Percentiles rank a stretch among this genome's conserved stretches.
These are phyloP conservation scores for Xenops minutus DNA, from an alignment of 2,797 vertebrate species.

Conservation along the genomic window DNA sequence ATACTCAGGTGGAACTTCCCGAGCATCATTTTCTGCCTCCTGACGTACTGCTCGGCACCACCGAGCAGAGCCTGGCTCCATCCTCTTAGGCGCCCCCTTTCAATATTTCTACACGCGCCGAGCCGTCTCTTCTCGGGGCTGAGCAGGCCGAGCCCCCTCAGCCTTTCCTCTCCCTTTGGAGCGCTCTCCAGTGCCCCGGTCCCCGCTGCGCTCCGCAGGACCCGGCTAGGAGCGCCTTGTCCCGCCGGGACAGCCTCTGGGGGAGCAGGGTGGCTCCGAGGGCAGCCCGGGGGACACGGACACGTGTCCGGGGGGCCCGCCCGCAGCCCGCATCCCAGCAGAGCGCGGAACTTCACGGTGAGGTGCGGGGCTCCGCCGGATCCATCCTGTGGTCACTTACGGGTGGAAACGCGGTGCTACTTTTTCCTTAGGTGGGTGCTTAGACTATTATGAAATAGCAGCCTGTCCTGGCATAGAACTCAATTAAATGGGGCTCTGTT, in stretches of 20 bases:
- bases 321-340: neutral
- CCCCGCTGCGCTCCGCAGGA: no score
- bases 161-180: neutral
- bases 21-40: neutral
- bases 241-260: neutral
- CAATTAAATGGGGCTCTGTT: neutral
- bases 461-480: neutral
- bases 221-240: neutral
- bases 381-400: neutral
- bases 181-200: no score
- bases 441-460: fast-evolving
- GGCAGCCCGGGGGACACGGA: no score
- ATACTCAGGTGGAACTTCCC: neutral
- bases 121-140: neutral
- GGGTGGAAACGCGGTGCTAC: neutral
- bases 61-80: neutral
- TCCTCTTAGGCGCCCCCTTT: neutral
- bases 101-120: no score
- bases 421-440: neutral
- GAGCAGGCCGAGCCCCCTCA: neutral
- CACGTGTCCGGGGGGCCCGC: no score
- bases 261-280: no score
- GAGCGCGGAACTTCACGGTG: fast-evolving
- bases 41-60: neutral
- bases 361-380: neutral